Evolutionary conservation across 2,888 invertebrate species (phyloP).

Genomic region (Cheilosia impressa): DNA sequence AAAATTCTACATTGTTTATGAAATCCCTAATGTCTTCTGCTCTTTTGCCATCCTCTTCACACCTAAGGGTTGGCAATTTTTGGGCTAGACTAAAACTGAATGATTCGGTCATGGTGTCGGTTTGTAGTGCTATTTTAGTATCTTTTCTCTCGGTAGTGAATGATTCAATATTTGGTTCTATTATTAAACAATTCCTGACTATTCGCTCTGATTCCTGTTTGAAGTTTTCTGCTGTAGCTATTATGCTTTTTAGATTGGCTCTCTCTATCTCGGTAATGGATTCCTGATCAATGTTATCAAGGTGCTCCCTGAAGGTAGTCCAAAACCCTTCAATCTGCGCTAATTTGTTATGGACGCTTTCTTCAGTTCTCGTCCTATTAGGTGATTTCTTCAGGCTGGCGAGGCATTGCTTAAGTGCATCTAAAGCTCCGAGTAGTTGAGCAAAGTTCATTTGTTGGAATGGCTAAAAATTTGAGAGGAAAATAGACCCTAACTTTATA

Average conservation of each 20-base stretch:
- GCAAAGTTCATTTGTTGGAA: background rate
- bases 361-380: no score
- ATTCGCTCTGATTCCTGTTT: background rate
- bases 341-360: no score
- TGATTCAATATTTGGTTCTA: background rate
- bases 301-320: background rate
- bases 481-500: background rate
- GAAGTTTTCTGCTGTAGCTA: background rate
- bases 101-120: background rate
- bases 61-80: background rate
- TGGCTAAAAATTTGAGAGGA: background rate
- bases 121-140: no score
- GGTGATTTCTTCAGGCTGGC: background rate
- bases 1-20: constrained; percentile 30
- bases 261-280: background rate
- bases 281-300: background rate
- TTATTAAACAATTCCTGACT: background rate
- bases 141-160: background rate
- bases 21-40: constrained; percentile 20
- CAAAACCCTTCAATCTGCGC: no score
- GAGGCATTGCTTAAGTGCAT: background rate
- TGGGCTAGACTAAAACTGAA: background rate
- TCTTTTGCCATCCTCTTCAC: constrained; percentile 15
- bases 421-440: background rate
- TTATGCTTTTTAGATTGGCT: background rate